phyloP scores from a whole-genome alignment of 2,888 invertebrate genomes.

The Drosophila koepferae region DNA sequence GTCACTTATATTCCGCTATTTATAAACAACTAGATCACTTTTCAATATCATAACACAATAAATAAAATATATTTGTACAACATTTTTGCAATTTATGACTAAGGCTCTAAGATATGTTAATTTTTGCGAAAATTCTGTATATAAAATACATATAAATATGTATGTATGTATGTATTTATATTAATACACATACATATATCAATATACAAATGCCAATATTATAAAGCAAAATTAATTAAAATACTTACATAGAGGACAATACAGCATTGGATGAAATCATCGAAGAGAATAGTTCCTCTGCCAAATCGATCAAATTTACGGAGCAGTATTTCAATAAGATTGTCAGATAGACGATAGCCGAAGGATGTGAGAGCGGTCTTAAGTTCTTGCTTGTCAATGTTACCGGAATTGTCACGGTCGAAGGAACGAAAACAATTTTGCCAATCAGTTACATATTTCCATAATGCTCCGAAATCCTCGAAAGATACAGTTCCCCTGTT shows the following conservation, averaged over 20 bases:
- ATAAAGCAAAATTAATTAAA: neutral
- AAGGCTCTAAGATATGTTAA: too few species aligned
- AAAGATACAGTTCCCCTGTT: slow-evolving; percentile 96
- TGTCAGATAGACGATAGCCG: slow-evolving; percentile 94
- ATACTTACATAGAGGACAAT: slow-evolving; percentile 87
- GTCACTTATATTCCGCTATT: too few species aligned
- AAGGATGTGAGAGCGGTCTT: slow-evolving; percentile 95
- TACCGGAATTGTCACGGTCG: slow-evolving; percentile 97
- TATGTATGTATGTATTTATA: too few species aligned
- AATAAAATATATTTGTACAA: too few species aligned
- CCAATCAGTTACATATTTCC: slow-evolving; percentile 99
- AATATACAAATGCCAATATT: too few species aligned
- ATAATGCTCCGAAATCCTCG: slow-evolving; percentile 97
- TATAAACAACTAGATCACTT: too few species aligned
- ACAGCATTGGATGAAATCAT: slow-evolving; percentile 99
- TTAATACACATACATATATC: too few species aligned
- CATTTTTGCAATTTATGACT: too few species aligned
- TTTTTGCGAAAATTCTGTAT: too few species aligned
- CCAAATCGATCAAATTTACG: slow-evolving; percentile 97
- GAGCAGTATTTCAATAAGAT: slow-evolving; percentile 92
- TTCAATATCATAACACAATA: too few species aligned
- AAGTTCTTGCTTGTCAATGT: slow-evolving; percentile 95
- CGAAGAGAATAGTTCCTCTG: slow-evolving; percentile 95
- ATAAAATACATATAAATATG: too few species aligned
- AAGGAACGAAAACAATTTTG: slow-evolving; percentile 97